A percentile compares a stretch with the other conserved stretches of the same genome.
phyloP scores from a whole-genome alignment of 1,140 invertebrate species.

The Steinernema feltiae region DNA sequence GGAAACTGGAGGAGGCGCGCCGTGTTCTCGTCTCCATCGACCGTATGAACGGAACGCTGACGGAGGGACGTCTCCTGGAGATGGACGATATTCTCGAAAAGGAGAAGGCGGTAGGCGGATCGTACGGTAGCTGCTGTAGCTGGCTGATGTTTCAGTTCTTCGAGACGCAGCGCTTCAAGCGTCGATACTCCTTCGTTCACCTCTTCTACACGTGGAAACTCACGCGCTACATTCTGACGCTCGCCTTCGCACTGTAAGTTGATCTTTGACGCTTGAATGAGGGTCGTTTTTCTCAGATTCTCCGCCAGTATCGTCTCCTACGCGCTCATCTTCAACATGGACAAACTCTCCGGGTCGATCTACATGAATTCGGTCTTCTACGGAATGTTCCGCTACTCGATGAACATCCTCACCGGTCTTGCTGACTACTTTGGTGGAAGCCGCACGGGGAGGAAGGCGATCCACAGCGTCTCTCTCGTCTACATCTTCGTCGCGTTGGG shows the following conservation, averaged over 20 bases:
- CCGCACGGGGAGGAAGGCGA: not conserved
- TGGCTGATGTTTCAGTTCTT: constrained; percentile 18
- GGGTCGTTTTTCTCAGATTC: constrained; percentile 30
- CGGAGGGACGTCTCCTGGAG: constrained; percentile 21
- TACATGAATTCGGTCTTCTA: constrained; percentile 43
- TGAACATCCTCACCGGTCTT: constrained; percentile 40
- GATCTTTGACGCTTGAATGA: constrained; percentile 11
- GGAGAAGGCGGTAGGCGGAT: constrained; percentile 34
- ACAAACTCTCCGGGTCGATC: constrained; percentile 42
- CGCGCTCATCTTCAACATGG: constrained; percentile 43
- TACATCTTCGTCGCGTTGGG: not conserved
- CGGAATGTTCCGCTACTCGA: constrained; percentile 42
- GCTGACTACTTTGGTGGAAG: constrained; percentile 29
- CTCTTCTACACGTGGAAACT: constrained; percentile 40
- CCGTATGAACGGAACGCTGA: constrained; percentile 42
- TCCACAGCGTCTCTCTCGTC: not conserved
- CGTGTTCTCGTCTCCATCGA: constrained; percentile 34
- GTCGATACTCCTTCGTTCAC: constrained; percentile 40
- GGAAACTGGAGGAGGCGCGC: constrained; percentile 32
- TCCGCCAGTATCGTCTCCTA: constrained; percentile 37
- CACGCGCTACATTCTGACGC: constrained; percentile 30
- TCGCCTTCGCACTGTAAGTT: constrained; percentile 29
- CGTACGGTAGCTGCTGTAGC: not conserved
- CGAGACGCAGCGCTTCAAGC: constrained; percentile 25
- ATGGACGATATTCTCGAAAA: constrained; percentile 38